Conservation (phyloP, 2,888 invertebrate genomes). For the Eurois occulta region DNA sequence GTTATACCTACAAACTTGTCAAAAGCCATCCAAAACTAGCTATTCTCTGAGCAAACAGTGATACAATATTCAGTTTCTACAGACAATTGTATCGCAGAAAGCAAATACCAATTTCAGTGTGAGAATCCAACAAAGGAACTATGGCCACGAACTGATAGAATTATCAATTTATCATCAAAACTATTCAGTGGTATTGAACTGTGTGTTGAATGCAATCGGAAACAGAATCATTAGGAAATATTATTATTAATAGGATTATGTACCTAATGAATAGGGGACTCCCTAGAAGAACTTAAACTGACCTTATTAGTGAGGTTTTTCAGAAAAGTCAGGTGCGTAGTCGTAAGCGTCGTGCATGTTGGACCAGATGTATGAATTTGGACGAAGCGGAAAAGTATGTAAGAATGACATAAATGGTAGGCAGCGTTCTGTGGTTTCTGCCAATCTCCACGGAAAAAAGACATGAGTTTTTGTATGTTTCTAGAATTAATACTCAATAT, state of each 20-base stretch:
- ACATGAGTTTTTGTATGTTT: background rate
- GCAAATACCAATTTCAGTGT: conserved; percentile 46
- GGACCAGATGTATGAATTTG: background rate
- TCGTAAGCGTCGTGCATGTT: background rate
- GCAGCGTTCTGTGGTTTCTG: background rate
- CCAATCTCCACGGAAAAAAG: background rate
- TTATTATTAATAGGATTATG: background rate
- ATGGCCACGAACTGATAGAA: background rate
- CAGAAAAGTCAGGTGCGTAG: background rate
- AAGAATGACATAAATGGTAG: background rate
- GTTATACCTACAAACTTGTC: background rate
- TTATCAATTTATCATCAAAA: conserved; percentile 43
- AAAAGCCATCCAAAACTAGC: conserved; percentile 4
- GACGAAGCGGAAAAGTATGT: background rate
- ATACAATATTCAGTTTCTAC: conserved; percentile 23
- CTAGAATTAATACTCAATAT: background rate
- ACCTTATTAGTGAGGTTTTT: background rate
- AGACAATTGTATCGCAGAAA: conserved; percentile 45
- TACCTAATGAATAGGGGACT: background rate
- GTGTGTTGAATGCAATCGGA: conserved; percentile 14
- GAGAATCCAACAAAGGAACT: conserved; percentile 38
- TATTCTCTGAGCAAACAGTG: conserved; percentile 3
- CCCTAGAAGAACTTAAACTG: background rate
- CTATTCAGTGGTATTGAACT: conserved; percentile 6
- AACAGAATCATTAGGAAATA: background rate